Percentiles rank a stretch among this genome's conserved stretches.
Evolutionary conservation across 2,888 invertebrate species (phyloP).

Genomic region (Apodemia duryi): DNA sequence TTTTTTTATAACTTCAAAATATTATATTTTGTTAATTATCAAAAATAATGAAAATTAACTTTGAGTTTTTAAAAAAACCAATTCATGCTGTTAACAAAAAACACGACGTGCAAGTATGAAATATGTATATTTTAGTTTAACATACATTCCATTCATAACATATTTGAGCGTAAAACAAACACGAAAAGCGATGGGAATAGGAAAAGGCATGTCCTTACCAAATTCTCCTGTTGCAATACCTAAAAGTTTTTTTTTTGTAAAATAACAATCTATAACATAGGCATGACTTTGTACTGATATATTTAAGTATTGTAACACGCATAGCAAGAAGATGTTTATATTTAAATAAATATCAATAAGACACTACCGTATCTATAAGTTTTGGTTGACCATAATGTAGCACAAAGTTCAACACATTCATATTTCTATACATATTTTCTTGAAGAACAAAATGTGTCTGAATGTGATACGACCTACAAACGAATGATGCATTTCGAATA

Average conservation of each 20-base stretch:
- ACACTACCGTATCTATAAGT: constrained; percentile 2
- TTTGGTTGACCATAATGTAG: background rate
- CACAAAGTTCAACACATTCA: background rate
- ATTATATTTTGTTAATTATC: background rate
- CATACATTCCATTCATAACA: background rate
- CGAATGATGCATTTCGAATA: background rate
- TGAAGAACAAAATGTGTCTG: background rate
- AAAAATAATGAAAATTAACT: background rate
- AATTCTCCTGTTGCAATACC: constrained; percentile 11
- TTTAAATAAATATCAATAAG: constrained; percentile 5
- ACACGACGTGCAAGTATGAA: background rate
- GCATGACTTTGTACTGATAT: background rate
- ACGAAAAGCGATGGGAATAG: constrained; percentile 8
- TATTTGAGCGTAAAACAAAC: background rate
- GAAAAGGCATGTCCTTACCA: constrained; percentile 5
- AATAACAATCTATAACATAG: background rate
- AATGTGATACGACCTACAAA: background rate
- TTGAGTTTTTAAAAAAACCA: background rate
- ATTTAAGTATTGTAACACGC: background rate
- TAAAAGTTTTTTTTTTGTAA: constrained; percentile 9
- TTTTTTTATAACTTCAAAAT: background rate
- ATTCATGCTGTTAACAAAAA: constrained; percentile 3
- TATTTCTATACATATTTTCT: constrained; percentile 1
- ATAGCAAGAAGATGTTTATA: background rate
- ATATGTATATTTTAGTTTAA: background rate